Conservation (phyloP, 2,113 vertebrate genomes). For the Cairina moschata region DNA sequence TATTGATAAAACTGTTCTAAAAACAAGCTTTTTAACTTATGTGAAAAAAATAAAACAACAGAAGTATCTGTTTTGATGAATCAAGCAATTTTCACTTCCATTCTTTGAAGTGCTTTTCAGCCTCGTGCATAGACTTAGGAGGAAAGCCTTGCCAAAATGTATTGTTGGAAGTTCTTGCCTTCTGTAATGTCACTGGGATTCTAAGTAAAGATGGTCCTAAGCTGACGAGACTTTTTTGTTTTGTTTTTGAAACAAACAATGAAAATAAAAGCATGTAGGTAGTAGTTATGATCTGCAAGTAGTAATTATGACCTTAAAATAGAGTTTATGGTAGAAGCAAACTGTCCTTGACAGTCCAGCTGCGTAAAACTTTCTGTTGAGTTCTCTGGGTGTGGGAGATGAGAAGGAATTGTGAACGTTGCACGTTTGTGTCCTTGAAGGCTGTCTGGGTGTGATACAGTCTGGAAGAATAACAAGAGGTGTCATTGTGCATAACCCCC, state of each 20-base stretch:
- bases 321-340: neutral
- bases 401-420: neutral
- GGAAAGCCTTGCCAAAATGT: neutral
- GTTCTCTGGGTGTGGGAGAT: neutral
- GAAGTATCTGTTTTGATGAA: neutral
- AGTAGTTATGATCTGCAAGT: neutral
- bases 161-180: neutral
- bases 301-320: neutral
- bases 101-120: neutral
- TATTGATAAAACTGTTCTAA: neutral
- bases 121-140: neutral
- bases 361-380: neutral
- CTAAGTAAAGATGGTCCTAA: neutral
- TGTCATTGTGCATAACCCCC: neutral
- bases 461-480: neutral
- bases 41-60: neutral
- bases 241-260: neutral
- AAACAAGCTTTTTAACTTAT: neutral
- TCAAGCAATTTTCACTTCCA: neutral
- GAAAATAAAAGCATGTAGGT: neutral
- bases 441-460: neutral
- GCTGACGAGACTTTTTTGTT: neutral
- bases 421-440: neutral
- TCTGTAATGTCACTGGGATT: neutral
- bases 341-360: neutral